Evolutionary conservation across 2,797 vertebrate genomes (phyloP).

Genomic region (Platyrinchus mystaceus): DNA sequence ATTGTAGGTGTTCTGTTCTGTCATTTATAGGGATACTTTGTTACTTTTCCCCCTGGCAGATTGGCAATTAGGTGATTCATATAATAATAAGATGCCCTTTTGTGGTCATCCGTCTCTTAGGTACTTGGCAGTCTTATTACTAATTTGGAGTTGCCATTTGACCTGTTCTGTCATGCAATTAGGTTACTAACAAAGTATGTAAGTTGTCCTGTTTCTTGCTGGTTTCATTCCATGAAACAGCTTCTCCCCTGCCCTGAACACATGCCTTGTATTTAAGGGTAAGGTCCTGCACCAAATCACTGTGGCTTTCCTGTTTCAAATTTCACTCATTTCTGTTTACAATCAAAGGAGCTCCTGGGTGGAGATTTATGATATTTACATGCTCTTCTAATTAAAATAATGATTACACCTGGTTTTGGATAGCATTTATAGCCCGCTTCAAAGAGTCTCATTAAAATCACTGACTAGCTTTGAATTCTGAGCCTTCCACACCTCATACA

Average conservation of each 20-base stretch:
- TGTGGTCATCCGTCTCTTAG: background rate
- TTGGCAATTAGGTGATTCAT: background rate
- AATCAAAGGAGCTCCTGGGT: conserved; percentile 14
- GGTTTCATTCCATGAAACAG: background rate
- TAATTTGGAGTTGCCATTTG: conserved; percentile 4
- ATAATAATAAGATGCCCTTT: background rate
- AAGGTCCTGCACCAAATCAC: background rate
- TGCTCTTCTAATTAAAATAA: conserved; percentile 49
- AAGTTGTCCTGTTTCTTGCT: background rate
- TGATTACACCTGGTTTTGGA: conserved; percentile 40
- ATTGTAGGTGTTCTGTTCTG: background rate
- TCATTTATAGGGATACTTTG: background rate
- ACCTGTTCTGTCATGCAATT: background rate
- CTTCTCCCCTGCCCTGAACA: background rate
- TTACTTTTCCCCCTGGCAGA: background rate
- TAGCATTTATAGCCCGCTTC: conserved; percentile 28
- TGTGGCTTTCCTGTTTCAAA: background rate
- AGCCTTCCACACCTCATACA: background rate
- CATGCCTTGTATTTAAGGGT: background rate
- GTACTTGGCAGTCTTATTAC: background rate
- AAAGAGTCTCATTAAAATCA: conserved; percentile 3
- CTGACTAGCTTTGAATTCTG: background rate
- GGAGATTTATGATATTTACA: conserved; percentile 46
- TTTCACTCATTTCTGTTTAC: conserved; percentile 26
- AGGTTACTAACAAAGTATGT: background rate